Percentiles rank a stretch among this genome's conserved stretches.
These are phyloP conservation scores for Thunnus thynnus DNA, from an alignment of 2,113 vertebrate species.

Conservation along the genomic window DNA sequence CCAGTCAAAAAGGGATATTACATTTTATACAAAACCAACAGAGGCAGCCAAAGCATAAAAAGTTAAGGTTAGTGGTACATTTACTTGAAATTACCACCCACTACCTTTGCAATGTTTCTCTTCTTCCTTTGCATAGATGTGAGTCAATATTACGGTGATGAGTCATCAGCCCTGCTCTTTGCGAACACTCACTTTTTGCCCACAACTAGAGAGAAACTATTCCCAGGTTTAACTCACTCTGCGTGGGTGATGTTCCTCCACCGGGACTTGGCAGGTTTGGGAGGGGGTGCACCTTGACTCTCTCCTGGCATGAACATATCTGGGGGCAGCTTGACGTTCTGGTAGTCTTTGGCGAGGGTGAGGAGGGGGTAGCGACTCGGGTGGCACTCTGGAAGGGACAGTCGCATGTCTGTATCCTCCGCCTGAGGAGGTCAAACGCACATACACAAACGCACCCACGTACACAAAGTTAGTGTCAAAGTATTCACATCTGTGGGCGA, in stretches of 20 bases:
- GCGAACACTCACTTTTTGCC: constrained; percentile 14
- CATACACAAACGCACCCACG: neutral
- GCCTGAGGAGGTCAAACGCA: constrained; percentile 82
- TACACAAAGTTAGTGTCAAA: neutral
- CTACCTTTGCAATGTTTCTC: constrained; percentile 17
- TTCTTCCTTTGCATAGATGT: constrained; percentile 15
- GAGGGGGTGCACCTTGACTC: constrained; percentile 83
- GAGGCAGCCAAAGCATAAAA: neutral
- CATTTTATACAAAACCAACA: constrained; percentile 5
- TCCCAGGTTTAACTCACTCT: constrained; percentile 87
- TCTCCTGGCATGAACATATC: constrained; percentile 90
- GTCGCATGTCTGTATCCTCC: constrained; percentile 95
- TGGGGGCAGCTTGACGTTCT: constrained; percentile 87
- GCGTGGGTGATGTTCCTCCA: constrained; percentile 97
- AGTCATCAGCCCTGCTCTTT: constrained; percentile 37
- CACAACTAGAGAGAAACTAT: neutral
- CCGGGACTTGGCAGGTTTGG: constrained; percentile 88
- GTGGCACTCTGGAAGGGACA: constrained; percentile 97
- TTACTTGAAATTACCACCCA: constrained; percentile 31
- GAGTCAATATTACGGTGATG: constrained; percentile 34
- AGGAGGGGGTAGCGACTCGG: constrained; percentile 97
- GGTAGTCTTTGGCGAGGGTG: constrained; percentile 94
- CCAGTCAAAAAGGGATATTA: neutral
- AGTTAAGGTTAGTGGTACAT: constrained; percentile 7
- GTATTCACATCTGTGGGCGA: neutral